These are phyloP conservation scores for Irena cyanogastra DNA, from an alignment of 2,113 vertebrate genomes.

Conservation along the genomic window DNA sequence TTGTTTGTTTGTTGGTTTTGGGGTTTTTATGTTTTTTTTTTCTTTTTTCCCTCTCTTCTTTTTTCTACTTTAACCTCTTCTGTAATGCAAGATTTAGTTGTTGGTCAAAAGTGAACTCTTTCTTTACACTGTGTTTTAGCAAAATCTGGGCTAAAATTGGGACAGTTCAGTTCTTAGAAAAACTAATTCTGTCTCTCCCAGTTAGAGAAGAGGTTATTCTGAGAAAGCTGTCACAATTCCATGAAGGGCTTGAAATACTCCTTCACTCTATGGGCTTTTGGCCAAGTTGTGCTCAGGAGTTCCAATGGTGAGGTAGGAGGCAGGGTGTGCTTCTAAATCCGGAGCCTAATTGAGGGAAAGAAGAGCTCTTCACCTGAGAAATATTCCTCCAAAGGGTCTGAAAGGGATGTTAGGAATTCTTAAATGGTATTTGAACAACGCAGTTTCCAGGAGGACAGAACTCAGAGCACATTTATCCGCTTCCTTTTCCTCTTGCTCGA, in stretches of 20 bases:
- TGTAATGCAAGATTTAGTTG: neutral
- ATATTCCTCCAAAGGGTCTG: neutral
- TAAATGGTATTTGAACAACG: neutral
- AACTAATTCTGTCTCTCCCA: neutral
- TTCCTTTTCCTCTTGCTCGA: neutral
- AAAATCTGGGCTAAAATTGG: neutral
- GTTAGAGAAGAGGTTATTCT: slow-evolving; percentile 24
- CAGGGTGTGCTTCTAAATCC: neutral
- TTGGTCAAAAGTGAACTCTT: neutral
- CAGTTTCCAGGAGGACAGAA: neutral
- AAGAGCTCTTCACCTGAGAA: neutral
- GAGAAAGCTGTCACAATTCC: neutral
- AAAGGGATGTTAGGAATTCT: neutral
- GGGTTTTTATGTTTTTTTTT: rapidly evolving
- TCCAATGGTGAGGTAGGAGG: neutral
- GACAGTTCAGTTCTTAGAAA: neutral
- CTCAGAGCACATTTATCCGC: neutral
- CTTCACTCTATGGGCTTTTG: neutral
- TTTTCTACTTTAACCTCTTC: neutral
- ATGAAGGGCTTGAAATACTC: neutral
- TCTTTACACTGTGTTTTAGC: neutral
- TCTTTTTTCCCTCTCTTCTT: rapidly evolving
- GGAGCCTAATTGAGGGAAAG: neutral
- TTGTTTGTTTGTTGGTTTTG: too few relatives aligned
- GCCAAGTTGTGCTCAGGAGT: neutral